phyloP scores from a whole-genome alignment of 2,888 invertebrate species.

The Dryobotodes eremita region DNA sequence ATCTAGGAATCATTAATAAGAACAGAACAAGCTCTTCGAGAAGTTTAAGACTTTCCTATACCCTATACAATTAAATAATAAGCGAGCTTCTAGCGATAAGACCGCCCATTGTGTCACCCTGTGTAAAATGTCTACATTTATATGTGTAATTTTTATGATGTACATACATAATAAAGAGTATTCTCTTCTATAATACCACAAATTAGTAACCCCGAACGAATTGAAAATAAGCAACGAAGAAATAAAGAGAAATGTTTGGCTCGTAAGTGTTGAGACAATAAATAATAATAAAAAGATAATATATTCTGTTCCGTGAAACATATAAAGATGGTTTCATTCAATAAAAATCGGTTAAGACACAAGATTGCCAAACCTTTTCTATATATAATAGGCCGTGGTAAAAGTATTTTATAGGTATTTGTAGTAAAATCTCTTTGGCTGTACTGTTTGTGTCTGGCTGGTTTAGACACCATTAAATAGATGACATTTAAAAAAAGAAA shows the following conservation, averaged over 20 bases:
- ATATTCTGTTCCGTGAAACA: neutral
- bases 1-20: neutral
- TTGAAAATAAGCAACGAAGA: neutral
- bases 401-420: too few relatives aligned
- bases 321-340: neutral
- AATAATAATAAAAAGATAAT: slow-evolving; percentile 2
- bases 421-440: too few relatives aligned
- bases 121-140: too few relatives aligned
- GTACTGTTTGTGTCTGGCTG: too few relatives aligned
- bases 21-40: neutral
- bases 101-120: too few relatives aligned
- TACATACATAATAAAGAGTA: too few relatives aligned
- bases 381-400: neutral
- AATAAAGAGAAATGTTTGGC: neutral
- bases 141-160: too few relatives aligned
- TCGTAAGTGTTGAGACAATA: neutral
- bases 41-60: neutral
- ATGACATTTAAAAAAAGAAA: too few relatives aligned
- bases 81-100: too few relatives aligned
- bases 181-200: too few relatives aligned
- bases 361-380: slow-evolving; percentile 1
- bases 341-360: slow-evolving; percentile 33
- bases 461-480: too few relatives aligned
- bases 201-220: neutral
- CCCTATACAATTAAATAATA: too few relatives aligned